Evolutionary conservation across 2,888 invertebrate genomes (phyloP).

Genomic region (Linnaemya tessellans): DNA sequence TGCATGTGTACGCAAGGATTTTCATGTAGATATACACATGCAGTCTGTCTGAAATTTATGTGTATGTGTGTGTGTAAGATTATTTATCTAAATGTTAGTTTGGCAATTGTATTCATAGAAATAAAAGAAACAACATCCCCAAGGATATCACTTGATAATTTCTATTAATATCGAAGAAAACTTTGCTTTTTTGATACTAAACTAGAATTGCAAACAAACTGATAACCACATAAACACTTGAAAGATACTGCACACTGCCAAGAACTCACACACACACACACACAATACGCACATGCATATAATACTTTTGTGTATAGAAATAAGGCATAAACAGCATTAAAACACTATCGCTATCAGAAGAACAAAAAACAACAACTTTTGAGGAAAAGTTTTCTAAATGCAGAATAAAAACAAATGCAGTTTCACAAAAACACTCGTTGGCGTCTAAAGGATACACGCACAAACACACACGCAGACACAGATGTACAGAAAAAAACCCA

Average conservation of each 20-base stretch:
- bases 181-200: constrained; percentile 23
- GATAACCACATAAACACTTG: constrained; percentile 35
- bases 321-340: constrained; percentile 59
- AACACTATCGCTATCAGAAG: constrained; percentile 45
- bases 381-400: constrained; percentile 55
- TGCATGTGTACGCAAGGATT: background rate
- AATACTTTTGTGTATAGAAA: background rate
- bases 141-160: constrained; percentile 80
- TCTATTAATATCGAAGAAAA: constrained; percentile 77
- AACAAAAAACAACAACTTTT: constrained; percentile 28
- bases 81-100: constrained; percentile 19
- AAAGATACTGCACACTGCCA: constrained; percentile 18
- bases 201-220: constrained; percentile 42
- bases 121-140: constrained; percentile 69
- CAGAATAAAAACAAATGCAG: constrained; percentile 52
- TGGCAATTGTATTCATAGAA: constrained; percentile 44
- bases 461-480: background rate
- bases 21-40: no score
- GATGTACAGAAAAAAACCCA: constrained; percentile 2
- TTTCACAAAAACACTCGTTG: constrained; percentile 44
- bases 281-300: background rate
- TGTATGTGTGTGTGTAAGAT: background rate
- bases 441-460: background rate
- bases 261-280: background rate
- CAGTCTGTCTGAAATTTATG: background rate